Percentiles rank a stretch among this genome's conserved stretches.
phyloP scores from a whole-genome alignment of 2,113 vertebrate species.

The Lepisosteus osseus region DNA sequence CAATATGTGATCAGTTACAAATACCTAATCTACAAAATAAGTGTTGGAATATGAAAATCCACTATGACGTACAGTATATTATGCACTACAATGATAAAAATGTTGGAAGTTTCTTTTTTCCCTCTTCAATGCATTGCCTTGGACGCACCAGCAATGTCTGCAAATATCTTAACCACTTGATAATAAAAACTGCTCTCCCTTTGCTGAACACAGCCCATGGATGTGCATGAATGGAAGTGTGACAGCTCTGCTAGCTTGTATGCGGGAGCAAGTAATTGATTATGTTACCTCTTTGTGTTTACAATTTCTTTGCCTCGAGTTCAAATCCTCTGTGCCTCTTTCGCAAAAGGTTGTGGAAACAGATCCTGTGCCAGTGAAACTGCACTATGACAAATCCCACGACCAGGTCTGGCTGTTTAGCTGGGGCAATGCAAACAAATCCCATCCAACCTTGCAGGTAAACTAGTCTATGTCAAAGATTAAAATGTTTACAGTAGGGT shows the following conservation, averaged over 20 bases:
- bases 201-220: conserved; percentile 48
- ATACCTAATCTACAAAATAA: too few relatives aligned
- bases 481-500: too few relatives aligned
- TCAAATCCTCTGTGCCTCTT: conserved; percentile 21
- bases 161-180: conserved; percentile 42
- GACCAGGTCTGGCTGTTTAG: conserved; percentile 95
- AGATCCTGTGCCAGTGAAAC: conserved; percentile 82
- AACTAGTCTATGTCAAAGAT: conserved; percentile 16
- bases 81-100: too few relatives aligned
- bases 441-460: conserved; percentile 82
- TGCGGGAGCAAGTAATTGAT: conserved; percentile 54
- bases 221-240: conserved; percentile 43
- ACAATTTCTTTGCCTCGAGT: conserved; percentile 39
- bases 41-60: too few relatives aligned
- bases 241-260: conserved; percentile 36
- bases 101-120: too few relatives aligned
- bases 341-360: conserved; percentile 76
- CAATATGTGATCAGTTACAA: too few relatives aligned
- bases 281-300: conserved; percentile 53
- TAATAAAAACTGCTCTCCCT: conserved; percentile 45
- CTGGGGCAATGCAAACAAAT: conserved; percentile 78
- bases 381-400: conserved; percentile 93
- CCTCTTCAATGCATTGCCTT: background rate
- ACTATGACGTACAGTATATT: too few relatives aligned
- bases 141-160: conserved; percentile 25